Conservation (phyloP, 2,113 vertebrate species). For the Hemibagrus wyckioides region DNA sequence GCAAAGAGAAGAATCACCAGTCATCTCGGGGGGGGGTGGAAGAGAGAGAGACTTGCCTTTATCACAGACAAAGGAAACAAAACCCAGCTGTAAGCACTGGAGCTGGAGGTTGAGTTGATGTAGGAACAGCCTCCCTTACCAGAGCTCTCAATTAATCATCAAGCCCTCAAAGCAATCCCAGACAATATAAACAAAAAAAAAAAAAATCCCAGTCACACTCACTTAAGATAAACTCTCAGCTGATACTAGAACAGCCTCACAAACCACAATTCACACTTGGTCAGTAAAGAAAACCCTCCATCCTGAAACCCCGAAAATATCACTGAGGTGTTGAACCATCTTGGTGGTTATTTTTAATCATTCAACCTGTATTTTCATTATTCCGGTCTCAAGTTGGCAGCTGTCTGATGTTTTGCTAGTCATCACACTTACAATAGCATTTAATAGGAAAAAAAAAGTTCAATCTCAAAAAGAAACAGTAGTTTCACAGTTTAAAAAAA, state of each 20-base stretch:
- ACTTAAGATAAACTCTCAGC: slow-evolving; percentile 2
- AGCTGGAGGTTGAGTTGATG: background rate
- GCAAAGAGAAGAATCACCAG: background rate
- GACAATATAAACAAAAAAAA: slow-evolving; percentile 16
- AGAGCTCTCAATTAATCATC: slow-evolving; percentile 17
- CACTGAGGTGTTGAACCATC: background rate
- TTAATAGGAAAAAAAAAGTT: background rate
- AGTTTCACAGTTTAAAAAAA: background rate
- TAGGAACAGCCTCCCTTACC: background rate
- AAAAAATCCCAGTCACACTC: background rate
- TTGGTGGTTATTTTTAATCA: background rate
- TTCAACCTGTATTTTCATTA: background rate
- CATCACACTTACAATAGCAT: background rate
- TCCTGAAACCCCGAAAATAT: background rate
- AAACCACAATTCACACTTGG: background rate
- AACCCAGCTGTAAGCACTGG: background rate
- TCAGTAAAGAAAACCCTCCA: background rate
- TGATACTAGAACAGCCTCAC: background rate
- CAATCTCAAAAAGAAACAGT: background rate
- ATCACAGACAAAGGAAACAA: slow-evolving; percentile 12
- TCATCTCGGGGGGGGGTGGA: background rate
- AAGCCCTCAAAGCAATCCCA: background rate
- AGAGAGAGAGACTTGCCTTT: background rate
- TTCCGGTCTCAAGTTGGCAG: background rate
- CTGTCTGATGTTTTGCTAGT: background rate